Evolutionary conservation across 2,113 vertebrate species (phyloP).

Genomic region (Empidonax traillii): DNA sequence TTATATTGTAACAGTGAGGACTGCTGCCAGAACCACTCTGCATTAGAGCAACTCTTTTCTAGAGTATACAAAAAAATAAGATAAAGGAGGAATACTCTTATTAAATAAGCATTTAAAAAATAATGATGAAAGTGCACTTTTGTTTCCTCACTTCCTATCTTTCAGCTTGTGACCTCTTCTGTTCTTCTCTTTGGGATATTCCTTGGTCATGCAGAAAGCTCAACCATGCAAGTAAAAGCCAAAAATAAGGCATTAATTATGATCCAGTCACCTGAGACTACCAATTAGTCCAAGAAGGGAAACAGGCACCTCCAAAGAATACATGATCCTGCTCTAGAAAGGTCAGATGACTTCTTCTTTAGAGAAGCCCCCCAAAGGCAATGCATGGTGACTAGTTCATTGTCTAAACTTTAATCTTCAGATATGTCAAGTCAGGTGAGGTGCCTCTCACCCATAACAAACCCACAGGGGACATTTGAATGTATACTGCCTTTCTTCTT

Average conservation of each 20-base stretch:
- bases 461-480: not conserved
- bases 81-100: not conserved
- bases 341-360: not conserved
- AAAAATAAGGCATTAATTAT: conserved; percentile 19
- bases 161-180: not conserved
- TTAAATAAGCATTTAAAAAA: not conserved
- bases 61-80: not conserved
- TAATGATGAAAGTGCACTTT: not conserved
- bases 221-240: not conserved
- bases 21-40: not conserved
- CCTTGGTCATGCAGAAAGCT: not conserved
- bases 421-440: not conserved
- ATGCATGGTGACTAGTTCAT: not conserved
- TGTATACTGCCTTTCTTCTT: not conserved
- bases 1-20: not conserved
- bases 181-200: not conserved
- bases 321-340: not conserved
- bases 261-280: not conserved
- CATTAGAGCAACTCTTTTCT: not conserved
- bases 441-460: not conserved
- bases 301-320: not conserved
- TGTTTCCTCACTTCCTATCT: not conserved
- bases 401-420: not conserved
- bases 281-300: not conserved
- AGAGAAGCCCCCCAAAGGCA: not conserved